Evolutionary conservation across 92 coral and sea anemone genomes (phyloP), one percentile per base, ranked within the genome.

Genomic region (Diadumene lineata): DNA sequence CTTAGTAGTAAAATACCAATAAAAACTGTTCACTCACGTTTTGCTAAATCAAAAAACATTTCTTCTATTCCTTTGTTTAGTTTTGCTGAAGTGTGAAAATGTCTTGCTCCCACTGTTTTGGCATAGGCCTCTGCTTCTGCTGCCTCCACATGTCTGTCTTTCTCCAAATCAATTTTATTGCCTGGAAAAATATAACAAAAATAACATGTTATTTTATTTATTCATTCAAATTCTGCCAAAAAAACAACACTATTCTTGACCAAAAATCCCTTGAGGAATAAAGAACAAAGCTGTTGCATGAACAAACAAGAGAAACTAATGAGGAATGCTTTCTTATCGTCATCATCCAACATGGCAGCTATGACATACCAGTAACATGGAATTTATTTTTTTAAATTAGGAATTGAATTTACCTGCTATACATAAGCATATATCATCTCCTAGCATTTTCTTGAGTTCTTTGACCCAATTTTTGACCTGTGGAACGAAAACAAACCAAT

Each of bases 121-220:
- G 99, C 96, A 89, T 96, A 94, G 96, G 89, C 91, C 48, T 94
- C 98, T 30, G 98, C 98, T 64, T 94, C 98, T 25, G 96, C 82
- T 26, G 92, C 96, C 51, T 92, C 97, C 31, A 94, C 98, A 84
- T 94, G 98, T 78, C 98, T 88, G 85, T 94, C 96, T 69, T 86
- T 94, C 71, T 94, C 98, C 82, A 92, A 87, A 79, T 94, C 98
- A 86, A 94, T 94, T 84, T 94, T 94, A 83, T 94, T 94, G 61
- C 98, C 98, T 94, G 43, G 6, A 62, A 38, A 38, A 38, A 38
- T 6, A 13, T 13, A 38, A 6, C 48, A 38, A 38, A 4, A 38
- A 38, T 13, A 38, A 4, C 6, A 38, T 38, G 48, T 6, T 53
- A 23, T 15, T 21, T 8, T 44, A 44, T 8, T 44, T 44, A 55